Conservation (phyloP, 2,888 invertebrate species). For the Limnephilus auricula region DNA sequence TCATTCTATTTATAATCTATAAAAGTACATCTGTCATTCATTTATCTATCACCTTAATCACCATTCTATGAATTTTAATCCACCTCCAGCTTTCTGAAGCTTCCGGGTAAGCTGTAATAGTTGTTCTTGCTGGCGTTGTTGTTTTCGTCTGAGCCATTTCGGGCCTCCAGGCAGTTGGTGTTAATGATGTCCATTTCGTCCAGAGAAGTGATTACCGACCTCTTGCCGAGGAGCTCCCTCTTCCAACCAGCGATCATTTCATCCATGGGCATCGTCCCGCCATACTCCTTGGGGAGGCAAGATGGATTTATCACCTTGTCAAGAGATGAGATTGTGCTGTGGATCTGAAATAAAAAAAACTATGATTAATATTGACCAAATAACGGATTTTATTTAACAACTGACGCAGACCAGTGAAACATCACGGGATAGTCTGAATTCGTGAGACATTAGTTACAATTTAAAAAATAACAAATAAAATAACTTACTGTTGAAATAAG, state of each 20-base stretch:
- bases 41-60: too few relatives aligned
- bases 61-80: constrained; percentile 72
- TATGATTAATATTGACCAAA: too few relatives aligned
- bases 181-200: constrained; percentile 83
- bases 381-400: not conserved
- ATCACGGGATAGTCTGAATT: too few relatives aligned
- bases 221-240: constrained; percentile 79
- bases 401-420: too few relatives aligned
- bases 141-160: constrained; percentile 68
- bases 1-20: too few relatives aligned
- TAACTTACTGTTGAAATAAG: too few relatives aligned
- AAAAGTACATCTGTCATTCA: too few relatives aligned
- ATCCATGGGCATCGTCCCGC: constrained; percentile 83
- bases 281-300: constrained; percentile 85
- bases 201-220: constrained; percentile 78
- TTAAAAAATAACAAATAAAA: too few relatives aligned
- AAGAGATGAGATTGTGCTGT: constrained; percentile 79
- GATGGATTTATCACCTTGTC: constrained; percentile 79
- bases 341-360: constrained; percentile 73
- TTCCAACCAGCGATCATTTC: constrained; percentile 86
- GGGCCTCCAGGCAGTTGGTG: constrained; percentile 70
- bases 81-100: constrained; percentile 84
- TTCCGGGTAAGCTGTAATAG: constrained; percentile 74
- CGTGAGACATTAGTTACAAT: too few relatives aligned
- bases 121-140: constrained; percentile 69